Evolutionary conservation across 2,888 invertebrate genomes (phyloP).

Genomic region (Exephanes ischioxanthus): DNA sequence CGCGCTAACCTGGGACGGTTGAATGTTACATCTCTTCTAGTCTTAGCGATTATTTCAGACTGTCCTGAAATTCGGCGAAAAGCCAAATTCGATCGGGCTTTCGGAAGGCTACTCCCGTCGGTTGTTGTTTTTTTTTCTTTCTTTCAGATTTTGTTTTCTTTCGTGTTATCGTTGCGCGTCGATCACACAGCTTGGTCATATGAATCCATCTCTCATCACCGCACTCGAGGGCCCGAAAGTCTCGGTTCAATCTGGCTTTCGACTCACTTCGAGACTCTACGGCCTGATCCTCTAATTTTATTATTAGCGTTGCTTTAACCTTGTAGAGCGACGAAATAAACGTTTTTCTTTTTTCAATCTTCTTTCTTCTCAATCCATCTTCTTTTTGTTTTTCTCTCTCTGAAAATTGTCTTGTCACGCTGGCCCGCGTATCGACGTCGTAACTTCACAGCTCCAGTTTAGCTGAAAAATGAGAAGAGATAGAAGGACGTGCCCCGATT

Average conservation of each 20-base stretch:
- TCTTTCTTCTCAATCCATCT: conserved; percentile 40
- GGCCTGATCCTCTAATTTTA: conserved; percentile 76
- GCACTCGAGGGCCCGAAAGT: conserved; percentile 72
- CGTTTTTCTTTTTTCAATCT: conserved; percentile 71
- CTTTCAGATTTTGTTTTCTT: conserved; percentile 11
- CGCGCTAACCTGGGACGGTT: conserved; percentile 82
- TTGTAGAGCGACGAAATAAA: conserved; percentile 83
- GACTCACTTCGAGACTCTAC: conserved; percentile 73
- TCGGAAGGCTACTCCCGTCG: conserved; percentile 57
- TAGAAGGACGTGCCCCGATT: conserved; percentile 38
- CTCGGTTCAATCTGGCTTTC: conserved; percentile 71
- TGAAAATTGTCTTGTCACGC: conserved; percentile 52
- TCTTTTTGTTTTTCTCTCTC: conserved; percentile 38
- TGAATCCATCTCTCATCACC: conserved; percentile 62
- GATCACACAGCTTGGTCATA: conserved; percentile 50
- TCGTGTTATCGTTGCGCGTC: conserved; percentile 55
- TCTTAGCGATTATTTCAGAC: conserved; percentile 78
- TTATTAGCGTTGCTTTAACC: conserved; percentile 83
- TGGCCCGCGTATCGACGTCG: conserved; percentile 57
- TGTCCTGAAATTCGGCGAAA: conserved; percentile 77
- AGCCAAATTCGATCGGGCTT: conserved; percentile 69
- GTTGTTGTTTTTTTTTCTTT: conserved; percentile 32
- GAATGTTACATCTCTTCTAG: conserved; percentile 74
- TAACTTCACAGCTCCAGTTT: conserved; percentile 82
- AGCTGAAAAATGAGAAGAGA: conserved; percentile 78